These are phyloP conservation scores for Mungos mungo DNA, from an alignment of 2,113 vertebrate species.

Conservation along the genomic window DNA sequence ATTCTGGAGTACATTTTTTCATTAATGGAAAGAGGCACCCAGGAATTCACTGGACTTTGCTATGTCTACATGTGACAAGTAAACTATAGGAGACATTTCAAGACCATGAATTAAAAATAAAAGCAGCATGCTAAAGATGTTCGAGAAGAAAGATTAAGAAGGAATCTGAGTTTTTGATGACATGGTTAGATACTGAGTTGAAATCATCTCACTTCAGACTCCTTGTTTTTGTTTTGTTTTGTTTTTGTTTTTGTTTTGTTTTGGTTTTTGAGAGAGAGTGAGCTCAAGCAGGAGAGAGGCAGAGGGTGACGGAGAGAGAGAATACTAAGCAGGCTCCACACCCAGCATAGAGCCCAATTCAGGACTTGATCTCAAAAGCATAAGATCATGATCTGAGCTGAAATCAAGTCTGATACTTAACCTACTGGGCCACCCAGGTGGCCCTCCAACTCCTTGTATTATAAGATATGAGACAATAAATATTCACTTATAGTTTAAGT, in stretches of 20 bases:
- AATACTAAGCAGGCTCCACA: too few relatives aligned
- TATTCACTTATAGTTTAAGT: neutral
- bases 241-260: too few relatives aligned
- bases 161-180: constrained; percentile 11
- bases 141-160: neutral
- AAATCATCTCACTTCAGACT: neutral
- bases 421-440: too few relatives aligned
- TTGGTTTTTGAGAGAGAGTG: too few relatives aligned
- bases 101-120: constrained; percentile 46
- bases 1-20: neutral
- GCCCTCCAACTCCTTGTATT: neutral
- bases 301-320: too few relatives aligned
- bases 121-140: neutral
- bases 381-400: too few relatives aligned
- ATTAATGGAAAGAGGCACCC: constrained; percentile 19
- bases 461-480: neutral
- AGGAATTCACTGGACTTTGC: constrained; percentile 28
- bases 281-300: too few relatives aligned
- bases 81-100: neutral
- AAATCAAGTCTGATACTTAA: too few relatives aligned
- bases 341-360: too few relatives aligned
- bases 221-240: neutral
- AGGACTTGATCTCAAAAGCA: too few relatives aligned
- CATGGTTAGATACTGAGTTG: neutral
- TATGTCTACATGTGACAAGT: constrained; percentile 16